Evolutionary conservation across 53 echinoderm and acorn worm species (phyloP).

Genomic region (Pentamera pediparva): DNA sequence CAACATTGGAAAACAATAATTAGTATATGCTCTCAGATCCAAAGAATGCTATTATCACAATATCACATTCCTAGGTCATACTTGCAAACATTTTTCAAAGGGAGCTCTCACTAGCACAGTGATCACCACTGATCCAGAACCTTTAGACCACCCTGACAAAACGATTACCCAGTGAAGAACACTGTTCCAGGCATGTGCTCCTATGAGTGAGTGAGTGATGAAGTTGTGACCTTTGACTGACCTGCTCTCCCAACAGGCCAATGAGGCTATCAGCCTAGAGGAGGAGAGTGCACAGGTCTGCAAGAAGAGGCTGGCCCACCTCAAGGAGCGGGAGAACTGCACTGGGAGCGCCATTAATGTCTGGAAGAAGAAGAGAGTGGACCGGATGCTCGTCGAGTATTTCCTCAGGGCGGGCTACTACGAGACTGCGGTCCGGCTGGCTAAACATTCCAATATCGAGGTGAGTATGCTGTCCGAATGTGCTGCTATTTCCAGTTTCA

Average conservation of each 20-base stretch:
- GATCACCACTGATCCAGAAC: no score
- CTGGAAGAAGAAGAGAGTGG: slow-evolving; percentile 81
- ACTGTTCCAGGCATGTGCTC: no score
- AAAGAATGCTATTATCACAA: no score
- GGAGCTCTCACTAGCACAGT: no score
- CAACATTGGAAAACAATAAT: no score
- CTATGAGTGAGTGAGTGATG: no score
- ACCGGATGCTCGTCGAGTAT: slow-evolving; percentile 90
- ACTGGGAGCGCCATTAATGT: slow-evolving; percentile 55
- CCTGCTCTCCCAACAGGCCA: slow-evolving; percentile 25
- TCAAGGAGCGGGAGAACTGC: slow-evolving; percentile 68
- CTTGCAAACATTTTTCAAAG: no score
- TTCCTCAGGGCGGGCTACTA: slow-evolving; percentile 92
- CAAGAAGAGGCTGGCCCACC: slow-evolving; percentile 76
- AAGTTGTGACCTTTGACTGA: no score
- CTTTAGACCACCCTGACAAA: no score
- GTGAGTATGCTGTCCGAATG: slow-evolving; percentile 17
- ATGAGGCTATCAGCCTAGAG: slow-evolving; percentile 74
- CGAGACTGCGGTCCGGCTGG: slow-evolving; percentile 79
- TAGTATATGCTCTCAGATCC: no score
- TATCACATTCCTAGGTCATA: no score
- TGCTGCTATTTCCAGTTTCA: background rate
- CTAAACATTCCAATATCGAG: slow-evolving; percentile 84
- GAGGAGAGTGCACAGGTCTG: slow-evolving; percentile 85
- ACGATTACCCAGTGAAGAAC: no score